phyloP scores from a whole-genome alignment of 2,888 invertebrate genomes.

The Agrochola lychnidis region DNA sequence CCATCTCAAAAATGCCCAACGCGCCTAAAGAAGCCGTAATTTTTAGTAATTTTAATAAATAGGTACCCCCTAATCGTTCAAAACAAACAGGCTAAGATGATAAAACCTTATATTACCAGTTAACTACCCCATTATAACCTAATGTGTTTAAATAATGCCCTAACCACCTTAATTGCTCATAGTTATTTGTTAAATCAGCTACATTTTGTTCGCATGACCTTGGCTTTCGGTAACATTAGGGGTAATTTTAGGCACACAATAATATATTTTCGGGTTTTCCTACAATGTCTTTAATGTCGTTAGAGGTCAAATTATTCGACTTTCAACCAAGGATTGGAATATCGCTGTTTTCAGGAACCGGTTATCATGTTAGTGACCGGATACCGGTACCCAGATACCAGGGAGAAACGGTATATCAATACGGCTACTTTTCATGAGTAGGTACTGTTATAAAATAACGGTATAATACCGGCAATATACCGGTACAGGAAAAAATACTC shows the following conservation, averaged over 20 bases:
- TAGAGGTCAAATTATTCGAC: conserved; percentile 41
- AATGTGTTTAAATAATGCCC: conserved; percentile 51
- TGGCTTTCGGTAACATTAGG: conserved; percentile 29
- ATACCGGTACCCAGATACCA: background rate
- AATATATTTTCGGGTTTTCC: conserved; percentile 27
- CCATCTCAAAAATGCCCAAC: too few species aligned
- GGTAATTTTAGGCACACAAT: conserved; percentile 52
- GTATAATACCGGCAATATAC: background rate
- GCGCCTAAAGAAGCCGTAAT: background rate
- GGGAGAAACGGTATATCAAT: background rate
- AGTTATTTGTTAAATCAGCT: conserved; percentile 34
- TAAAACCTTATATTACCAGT: conserved; percentile 2
- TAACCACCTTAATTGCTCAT: conserved; percentile 20
- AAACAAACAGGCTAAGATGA: background rate
- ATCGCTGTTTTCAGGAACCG: conserved; percentile 3
- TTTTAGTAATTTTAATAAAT: background rate
- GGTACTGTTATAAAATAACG: background rate
- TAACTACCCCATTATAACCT: conserved; percentile 37
- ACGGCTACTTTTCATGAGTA: background rate
- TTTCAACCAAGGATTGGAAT: background rate
- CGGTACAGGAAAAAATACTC: background rate
- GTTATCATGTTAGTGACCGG: background rate
- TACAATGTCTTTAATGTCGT: conserved; percentile 31
- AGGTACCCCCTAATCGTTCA: background rate
- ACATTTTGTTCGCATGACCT: conserved; percentile 29